Conservation (phyloP, 1,140 invertebrate species). For the Drosophila novamexicana region DNA sequence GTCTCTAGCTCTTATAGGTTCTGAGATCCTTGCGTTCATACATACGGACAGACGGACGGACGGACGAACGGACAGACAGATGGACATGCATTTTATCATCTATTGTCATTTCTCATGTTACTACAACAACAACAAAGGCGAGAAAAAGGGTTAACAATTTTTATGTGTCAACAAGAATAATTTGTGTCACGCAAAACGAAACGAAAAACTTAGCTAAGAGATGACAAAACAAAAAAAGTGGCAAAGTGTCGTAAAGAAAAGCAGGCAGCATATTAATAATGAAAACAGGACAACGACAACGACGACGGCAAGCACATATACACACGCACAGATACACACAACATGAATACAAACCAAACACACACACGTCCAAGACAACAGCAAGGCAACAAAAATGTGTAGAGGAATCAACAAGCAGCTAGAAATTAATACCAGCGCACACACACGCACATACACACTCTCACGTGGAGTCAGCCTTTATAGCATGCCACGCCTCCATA, state of each 20-base stretch:
- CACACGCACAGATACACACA: constrained; percentile 44
- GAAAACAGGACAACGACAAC: constrained; percentile 47
- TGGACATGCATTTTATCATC: constrained; percentile 67
- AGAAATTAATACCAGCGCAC: constrained; percentile 64
- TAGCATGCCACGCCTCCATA: constrained; percentile 4
- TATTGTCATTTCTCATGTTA: constrained; percentile 70
- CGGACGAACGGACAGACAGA: too few relatives aligned
- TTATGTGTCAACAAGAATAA: constrained; percentile 82
- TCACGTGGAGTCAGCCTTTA: background rate
- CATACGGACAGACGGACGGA: too few relatives aligned
- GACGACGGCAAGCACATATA: constrained; percentile 19
- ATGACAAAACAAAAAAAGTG: constrained; percentile 48
- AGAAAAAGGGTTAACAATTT: constrained; percentile 77
- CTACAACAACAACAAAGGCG: constrained; percentile 11
- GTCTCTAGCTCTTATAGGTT: too few relatives aligned
- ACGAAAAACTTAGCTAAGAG: constrained; percentile 58
- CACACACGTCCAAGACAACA: constrained; percentile 39
- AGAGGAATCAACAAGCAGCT: constrained; percentile 48
- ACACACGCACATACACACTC: background rate
- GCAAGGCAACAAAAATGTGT: constrained; percentile 15
- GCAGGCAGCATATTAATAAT: constrained; percentile 66
- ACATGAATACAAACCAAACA: constrained; percentile 28
- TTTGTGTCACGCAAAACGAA: constrained; percentile 62
- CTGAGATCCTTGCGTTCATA: too few relatives aligned
- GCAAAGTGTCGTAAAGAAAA: constrained; percentile 53